Conservation (phyloP, 2,888 invertebrate species). For the Dexiosoma caninum region DNA sequence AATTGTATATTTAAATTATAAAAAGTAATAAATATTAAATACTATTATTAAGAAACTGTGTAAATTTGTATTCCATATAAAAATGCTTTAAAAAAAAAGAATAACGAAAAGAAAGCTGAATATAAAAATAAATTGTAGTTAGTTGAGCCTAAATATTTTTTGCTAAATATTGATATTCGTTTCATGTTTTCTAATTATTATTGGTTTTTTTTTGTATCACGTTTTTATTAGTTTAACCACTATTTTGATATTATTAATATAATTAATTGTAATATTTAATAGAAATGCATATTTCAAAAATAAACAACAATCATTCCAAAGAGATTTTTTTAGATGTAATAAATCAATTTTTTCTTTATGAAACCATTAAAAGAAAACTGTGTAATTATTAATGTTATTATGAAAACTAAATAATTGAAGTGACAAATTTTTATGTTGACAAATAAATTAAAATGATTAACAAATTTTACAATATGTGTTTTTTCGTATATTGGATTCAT, state of each 20-base stretch:
- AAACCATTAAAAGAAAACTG: slow-evolving; percentile 11
- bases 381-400: slow-evolving; percentile 61
- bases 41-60: slow-evolving; percentile 13
- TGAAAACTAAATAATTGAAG: slow-evolving; percentile 40
- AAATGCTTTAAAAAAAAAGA: slow-evolving; percentile 45
- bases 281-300: slow-evolving; percentile 16
- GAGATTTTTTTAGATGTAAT: slow-evolving; percentile 60
- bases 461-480: slow-evolving; percentile 3
- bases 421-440: slow-evolving; percentile 59
- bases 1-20: slow-evolving; percentile 28
- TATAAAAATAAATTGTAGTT: slow-evolving; percentile 42
- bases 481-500: neutral
- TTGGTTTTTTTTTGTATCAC: slow-evolving; percentile 17
- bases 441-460: slow-evolving; percentile 42
- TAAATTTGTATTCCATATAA: slow-evolving; percentile 45
- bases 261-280: slow-evolving; percentile 10
- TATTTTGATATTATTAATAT: slow-evolving; percentile 54
- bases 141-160: slow-evolving; percentile 46
- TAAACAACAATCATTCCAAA: slow-evolving; percentile 61
- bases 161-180: slow-evolving; percentile 18
- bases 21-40: neutral
- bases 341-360: slow-evolving; percentile 47
- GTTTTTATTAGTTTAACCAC: slow-evolving; percentile 15
- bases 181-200: neutral
- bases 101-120: slow-evolving; percentile 1